These are phyloP conservation scores for Amphiprion ocellaris DNA, from an alignment of 2,113 vertebrate species.

Conservation along the genomic window DNA sequence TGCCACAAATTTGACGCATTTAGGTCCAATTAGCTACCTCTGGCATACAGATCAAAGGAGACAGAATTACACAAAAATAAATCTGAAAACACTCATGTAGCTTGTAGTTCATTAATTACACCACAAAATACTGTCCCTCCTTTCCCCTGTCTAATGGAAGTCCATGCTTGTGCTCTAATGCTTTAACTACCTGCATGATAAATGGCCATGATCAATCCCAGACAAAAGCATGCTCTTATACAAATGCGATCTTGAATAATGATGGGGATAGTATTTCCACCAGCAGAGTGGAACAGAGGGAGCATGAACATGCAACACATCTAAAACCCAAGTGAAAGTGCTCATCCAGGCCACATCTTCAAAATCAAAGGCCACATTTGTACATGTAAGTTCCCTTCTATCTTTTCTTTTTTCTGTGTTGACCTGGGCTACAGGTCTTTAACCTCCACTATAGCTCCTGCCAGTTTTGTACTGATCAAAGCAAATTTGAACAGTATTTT, in stretches of 20 bases:
- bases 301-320: slow-evolving; percentile 11
- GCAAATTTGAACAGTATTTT: slow-evolving; percentile 8
- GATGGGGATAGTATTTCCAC: slow-evolving; percentile 25
- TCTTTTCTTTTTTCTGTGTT: neutral
- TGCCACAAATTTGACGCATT: neutral
- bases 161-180: neutral
- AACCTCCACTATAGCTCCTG: neutral
- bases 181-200: slow-evolving; percentile 19
- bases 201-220: slow-evolving; percentile 44
- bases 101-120: neutral
- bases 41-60: neutral
- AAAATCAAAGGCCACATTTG: slow-evolving; percentile 6
- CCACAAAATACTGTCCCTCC: neutral
- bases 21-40: slow-evolving; percentile 1
- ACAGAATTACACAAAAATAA: neutral
- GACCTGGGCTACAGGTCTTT: neutral
- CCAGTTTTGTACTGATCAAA: neutral
- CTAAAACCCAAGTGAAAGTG: slow-evolving; percentile 28
- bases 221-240: slow-evolving; percentile 38
- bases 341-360: slow-evolving; percentile 34
- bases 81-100: neutral
- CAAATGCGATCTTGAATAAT: slow-evolving; percentile 39
- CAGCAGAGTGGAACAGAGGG: slow-evolving; percentile 13
- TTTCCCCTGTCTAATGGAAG: neutral
- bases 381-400: neutral